A percentile compares a stretch with the other conserved stretches of the same genome.
Evolutionary conservation across 2,113 vertebrate genomes (phyloP).

Genomic region (Halcyon senegalensis): DNA sequence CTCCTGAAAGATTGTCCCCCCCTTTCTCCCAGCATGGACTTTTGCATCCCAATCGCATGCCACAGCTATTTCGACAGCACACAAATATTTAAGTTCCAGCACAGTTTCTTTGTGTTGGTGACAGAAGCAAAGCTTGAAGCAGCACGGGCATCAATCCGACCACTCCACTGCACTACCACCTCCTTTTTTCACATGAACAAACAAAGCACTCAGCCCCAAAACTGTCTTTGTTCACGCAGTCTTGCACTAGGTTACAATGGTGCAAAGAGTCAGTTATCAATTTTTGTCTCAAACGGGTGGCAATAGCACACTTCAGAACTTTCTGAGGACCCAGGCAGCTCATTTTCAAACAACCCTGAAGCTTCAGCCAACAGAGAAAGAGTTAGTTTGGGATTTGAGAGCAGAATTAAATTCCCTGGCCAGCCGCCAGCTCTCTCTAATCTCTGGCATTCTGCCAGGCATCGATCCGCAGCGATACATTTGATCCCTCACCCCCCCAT

Average conservation of each 20-base stretch:
- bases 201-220: not conserved
- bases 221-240: fast-evolving
- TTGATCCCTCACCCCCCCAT: not conserved
- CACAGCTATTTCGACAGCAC: not conserved
- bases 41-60: not conserved
- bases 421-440: not conserved
- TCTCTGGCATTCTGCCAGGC: not conserved
- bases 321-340: not conserved
- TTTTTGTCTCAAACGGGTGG: not conserved
- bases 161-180: not conserved
- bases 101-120: not conserved
- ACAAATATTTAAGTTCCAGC: not conserved
- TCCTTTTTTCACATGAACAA: not conserved
- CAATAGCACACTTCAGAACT: not conserved
- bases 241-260: not conserved
- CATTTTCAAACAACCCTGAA: not conserved
- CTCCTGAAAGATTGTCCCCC: not conserved
- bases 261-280: not conserved
- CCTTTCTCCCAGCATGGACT: fast-evolving
- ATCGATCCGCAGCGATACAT: not conserved
- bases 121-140: not conserved
- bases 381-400: not conserved
- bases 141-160: not conserved
- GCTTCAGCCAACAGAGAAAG: not conserved
- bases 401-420: not conserved